Evolutionary conservation across 2,113 vertebrate species (phyloP).

Genomic region (Guaruba guarouba): DNA sequence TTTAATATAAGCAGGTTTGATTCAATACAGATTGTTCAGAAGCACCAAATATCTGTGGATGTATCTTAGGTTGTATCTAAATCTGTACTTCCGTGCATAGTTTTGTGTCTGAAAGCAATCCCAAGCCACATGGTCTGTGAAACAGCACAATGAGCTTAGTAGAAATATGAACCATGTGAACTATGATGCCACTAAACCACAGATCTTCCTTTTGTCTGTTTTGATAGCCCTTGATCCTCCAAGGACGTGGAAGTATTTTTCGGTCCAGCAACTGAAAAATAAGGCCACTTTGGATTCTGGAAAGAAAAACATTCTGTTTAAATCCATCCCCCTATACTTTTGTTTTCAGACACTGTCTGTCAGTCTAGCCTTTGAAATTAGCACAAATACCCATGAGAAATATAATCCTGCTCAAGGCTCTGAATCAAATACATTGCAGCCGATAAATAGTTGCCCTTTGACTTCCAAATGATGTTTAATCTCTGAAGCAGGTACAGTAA

Average conservation of each 20-base stretch:
- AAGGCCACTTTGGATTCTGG: constrained; percentile 44
- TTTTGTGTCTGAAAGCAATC: constrained; percentile 68
- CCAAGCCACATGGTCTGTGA: constrained; percentile 57
- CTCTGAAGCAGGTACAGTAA: constrained; percentile 54
- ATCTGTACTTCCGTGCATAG: constrained; percentile 73
- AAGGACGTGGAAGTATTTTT: constrained; percentile 54
- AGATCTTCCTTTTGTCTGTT: constrained; percentile 74
- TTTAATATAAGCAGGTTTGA: constrained; percentile 75
- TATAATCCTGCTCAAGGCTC: constrained; percentile 48
- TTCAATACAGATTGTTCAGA: constrained; percentile 69
- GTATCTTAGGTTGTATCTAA: constrained; percentile 74
- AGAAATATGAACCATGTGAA: constrained; percentile 77
- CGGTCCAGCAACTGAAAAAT: constrained; percentile 33
- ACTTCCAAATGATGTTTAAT: constrained; percentile 59
- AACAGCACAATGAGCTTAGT: constrained; percentile 69
- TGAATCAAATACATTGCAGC: constrained; percentile 51
- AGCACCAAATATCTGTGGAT: constrained; percentile 57
- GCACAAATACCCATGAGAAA: constrained; percentile 64
- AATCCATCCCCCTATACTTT: constrained; percentile 46
- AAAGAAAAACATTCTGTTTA: constrained; percentile 58
- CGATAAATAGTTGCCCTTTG: constrained; percentile 52
- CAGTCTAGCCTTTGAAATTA: constrained; percentile 67
- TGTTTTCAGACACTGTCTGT: constrained; percentile 56
- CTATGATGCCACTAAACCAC: constrained; percentile 55
- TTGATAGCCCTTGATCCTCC: constrained; percentile 69